These are phyloP conservation scores for Bagarius yarrelli DNA, from an alignment of 2,113 vertebrate species.

Conservation along the genomic window DNA sequence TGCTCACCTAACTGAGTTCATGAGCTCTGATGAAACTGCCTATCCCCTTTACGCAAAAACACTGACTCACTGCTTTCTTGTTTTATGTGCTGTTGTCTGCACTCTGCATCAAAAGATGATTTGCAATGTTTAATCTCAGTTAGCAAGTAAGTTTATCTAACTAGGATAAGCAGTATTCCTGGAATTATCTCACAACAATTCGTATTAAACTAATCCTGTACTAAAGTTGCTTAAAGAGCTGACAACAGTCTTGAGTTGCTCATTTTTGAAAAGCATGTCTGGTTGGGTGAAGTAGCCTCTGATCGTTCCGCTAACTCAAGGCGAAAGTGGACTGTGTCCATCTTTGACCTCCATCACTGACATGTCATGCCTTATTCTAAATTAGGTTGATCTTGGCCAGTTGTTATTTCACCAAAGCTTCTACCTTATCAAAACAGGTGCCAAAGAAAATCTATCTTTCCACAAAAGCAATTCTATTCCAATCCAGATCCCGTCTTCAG, in stretches of 20 bases:
- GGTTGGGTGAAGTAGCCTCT: neutral
- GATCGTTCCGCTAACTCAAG: conserved; percentile 5
- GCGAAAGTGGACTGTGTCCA: conserved; percentile 5
- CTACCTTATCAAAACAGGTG: conserved; percentile 21
- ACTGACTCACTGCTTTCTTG: conserved; percentile 36
- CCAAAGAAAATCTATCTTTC: conserved; percentile 38
- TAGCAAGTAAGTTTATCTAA: neutral
- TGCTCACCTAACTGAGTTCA: conserved; percentile 30
- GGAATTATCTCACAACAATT: neutral
- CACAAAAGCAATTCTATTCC: conserved; percentile 14
- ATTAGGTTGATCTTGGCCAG: conserved; percentile 41
- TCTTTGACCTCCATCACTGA: conserved; percentile 32
- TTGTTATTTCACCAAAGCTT: conserved; percentile 3
- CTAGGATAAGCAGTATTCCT: neutral
- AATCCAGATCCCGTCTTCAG: conserved; percentile 1
- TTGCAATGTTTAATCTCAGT: neutral
- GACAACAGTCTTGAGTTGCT: neutral
- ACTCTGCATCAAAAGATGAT: conserved; percentile 14
- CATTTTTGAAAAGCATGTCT: neutral
- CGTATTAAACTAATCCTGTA: neutral
- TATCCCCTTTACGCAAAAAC: conserved; percentile 13
- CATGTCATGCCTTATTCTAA: conserved; percentile 34
- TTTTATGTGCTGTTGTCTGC: neutral
- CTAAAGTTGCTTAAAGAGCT: neutral
- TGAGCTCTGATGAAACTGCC: conserved; percentile 38